Evolutionary conservation across 2,888 invertebrate genomes (phyloP).

Genomic region (Philereme transversata): DNA sequence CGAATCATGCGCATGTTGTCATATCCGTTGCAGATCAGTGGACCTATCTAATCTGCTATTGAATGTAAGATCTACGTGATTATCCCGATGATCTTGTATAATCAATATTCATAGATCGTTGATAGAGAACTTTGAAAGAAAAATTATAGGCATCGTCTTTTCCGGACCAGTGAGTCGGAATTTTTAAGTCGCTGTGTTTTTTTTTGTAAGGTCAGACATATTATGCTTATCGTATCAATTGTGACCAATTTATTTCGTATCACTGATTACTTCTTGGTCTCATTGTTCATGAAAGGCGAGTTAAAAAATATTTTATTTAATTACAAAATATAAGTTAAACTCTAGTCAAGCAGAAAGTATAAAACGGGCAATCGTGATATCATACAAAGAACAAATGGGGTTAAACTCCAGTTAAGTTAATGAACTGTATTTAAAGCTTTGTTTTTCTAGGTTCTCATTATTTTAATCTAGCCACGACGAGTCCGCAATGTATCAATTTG

Average conservation of each 20-base stretch:
- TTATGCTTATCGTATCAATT: too few relatives aligned
- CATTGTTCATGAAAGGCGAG: too few relatives aligned
- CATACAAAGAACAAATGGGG: too few relatives aligned
- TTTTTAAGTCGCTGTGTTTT: too few relatives aligned
- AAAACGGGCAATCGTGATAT: too few relatives aligned
- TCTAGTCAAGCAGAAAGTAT: too few relatives aligned
- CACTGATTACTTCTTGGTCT: too few relatives aligned
- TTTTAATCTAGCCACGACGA: neutral
- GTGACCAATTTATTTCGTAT: neutral
- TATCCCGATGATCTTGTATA: conserved; percentile 20
- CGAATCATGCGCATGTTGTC: conserved; percentile 45
- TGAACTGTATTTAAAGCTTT: too few relatives aligned
- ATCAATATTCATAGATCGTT: conserved; percentile 24
- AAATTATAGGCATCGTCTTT: conserved; percentile 19
- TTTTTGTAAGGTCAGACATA: too few relatives aligned
- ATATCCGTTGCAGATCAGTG: conserved; percentile 55
- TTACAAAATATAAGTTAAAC: too few relatives aligned
- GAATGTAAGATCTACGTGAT: conserved; percentile 36
- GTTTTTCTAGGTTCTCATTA: too few relatives aligned
- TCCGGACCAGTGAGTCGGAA: conserved; percentile 12
- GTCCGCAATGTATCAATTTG: conserved; percentile 18
- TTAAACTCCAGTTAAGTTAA: too few relatives aligned
- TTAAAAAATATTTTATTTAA: neutral
- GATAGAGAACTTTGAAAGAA: conserved; percentile 25
- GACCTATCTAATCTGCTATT: conserved; percentile 54